phyloP scores from a whole-genome alignment of 2,888 invertebrate species.

The Epirrita christyi region DNA sequence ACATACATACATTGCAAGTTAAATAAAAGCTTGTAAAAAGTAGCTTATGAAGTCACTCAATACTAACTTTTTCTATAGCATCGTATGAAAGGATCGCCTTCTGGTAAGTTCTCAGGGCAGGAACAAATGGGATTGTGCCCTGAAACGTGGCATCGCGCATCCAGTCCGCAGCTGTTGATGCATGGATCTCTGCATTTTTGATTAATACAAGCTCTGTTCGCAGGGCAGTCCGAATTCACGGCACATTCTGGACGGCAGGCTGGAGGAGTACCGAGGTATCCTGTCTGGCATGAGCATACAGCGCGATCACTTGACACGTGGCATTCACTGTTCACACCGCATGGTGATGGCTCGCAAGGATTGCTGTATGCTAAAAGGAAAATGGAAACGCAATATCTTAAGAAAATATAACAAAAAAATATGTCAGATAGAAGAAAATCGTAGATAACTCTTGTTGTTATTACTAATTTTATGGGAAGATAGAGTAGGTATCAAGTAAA shows the following conservation, averaged over 20 bases:
- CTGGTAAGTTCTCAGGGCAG: conserved; percentile 86
- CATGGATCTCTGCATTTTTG: conserved; percentile 92
- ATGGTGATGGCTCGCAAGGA: conserved; percentile 91
- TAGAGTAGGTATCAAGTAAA: too few species aligned
- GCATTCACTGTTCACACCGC: conserved; percentile 91
- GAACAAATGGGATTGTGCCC: conserved; percentile 92
- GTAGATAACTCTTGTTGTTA: too few species aligned
- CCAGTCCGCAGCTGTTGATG: conserved; percentile 90
- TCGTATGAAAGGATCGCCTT: conserved; percentile 91
- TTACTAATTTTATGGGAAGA: too few species aligned
- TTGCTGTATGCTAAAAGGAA: conserved; percentile 55
- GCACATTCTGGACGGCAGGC: conserved; percentile 91
- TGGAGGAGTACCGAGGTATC: conserved; percentile 90
- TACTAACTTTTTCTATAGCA: conserved; percentile 82
- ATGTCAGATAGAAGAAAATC: too few species aligned
- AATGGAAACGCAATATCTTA: not conserved
- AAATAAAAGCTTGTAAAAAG: too few species aligned
- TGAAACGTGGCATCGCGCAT: conserved; percentile 91
- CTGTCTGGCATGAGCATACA: conserved; percentile 89
- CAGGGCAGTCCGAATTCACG: conserved; percentile 90
- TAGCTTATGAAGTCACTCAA: not conserved
- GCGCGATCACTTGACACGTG: conserved; percentile 88
- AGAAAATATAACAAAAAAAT: not conserved
- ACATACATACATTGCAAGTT: too few species aligned
- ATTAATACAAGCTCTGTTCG: conserved; percentile 89